Evolutionary conservation across 2,888 invertebrate species (phyloP).

Genomic region (Hedya salicella): DNA sequence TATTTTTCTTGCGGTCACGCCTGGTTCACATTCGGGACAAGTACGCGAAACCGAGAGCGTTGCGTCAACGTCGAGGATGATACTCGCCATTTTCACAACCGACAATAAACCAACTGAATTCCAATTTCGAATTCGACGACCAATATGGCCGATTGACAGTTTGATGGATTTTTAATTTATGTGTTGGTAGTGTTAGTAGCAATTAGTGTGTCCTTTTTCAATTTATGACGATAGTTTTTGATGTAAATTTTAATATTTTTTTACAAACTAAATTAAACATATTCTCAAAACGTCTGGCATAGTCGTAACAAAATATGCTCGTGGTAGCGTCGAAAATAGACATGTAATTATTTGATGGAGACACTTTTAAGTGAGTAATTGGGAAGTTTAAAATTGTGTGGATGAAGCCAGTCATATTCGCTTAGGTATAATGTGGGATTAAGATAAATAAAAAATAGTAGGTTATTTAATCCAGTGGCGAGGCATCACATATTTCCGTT

Average conservation of each 20-base stretch:
- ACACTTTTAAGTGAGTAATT: too few species aligned
- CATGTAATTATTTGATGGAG: too few species aligned
- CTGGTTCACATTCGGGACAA: conserved; percentile 78
- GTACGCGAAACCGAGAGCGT: conserved; percentile 82
- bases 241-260: not conserved
- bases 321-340: too few species aligned
- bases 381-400: too few species aligned
- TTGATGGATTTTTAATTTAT: conserved; percentile 12
- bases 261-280: too few species aligned
- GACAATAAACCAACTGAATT: conserved; percentile 50
- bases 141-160: conserved; percentile 41
- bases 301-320: too few species aligned
- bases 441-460: too few species aligned
- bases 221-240: not conserved
- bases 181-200: not conserved
- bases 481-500: too few species aligned
- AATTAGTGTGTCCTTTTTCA: not conserved
- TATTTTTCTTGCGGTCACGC: conserved; percentile 80
- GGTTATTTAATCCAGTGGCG: too few species aligned
- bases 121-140: conserved; percentile 51
- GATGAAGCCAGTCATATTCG: too few species aligned
- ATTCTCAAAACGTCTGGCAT: too few species aligned
- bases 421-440: too few species aligned
- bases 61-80: conserved; percentile 72
- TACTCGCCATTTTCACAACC: conserved; percentile 67